Evolutionary conservation across 2,888 invertebrate species (phyloP).

Genomic region (Julus scandinavius): DNA sequence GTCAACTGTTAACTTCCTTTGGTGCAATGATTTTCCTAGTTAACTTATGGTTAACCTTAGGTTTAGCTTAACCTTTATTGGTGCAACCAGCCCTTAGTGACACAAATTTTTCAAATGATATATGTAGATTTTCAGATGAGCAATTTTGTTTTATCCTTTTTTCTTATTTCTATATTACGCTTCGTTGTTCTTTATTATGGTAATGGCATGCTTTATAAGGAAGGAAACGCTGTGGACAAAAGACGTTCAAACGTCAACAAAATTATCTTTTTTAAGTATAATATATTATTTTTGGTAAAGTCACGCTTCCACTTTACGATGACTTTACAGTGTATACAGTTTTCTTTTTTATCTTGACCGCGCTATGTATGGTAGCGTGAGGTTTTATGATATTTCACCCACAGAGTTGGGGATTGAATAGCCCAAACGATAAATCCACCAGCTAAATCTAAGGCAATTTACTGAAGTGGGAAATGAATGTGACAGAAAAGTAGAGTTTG

Average conservation of each 20-base stretch:
- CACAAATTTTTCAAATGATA: too few species aligned
- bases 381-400: constrained; percentile 7
- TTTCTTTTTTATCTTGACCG: constrained; percentile 30
- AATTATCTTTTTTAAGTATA: constrained; percentile 21
- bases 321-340: background rate
- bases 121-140: background rate
- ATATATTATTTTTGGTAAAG: constrained; percentile 17
- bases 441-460: constrained; percentile 48
- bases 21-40: too few species aligned
- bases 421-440: constrained; percentile 44
- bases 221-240: background rate
- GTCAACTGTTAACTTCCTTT: too few species aligned
- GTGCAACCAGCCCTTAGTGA: too few species aligned
- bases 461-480: constrained; percentile 52
- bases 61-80: too few species aligned
- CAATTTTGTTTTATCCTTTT: background rate
- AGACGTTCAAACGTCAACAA: constrained; percentile 2
- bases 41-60: too few species aligned
- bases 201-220: background rate
- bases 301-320: constrained; percentile 30
- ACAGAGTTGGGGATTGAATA: constrained; percentile 50
- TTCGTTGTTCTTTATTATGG: constrained; percentile 25
- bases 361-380: background rate
- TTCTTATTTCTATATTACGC: background rate
- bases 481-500: constrained; percentile 48